A percentile compares a stretch with the other conserved stretches of the same genome.
These are phyloP conservation scores for Ophthalmotilapia sp. DNA, from an alignment of 2,113 vertebrate species.

Conservation along the genomic window DNA sequence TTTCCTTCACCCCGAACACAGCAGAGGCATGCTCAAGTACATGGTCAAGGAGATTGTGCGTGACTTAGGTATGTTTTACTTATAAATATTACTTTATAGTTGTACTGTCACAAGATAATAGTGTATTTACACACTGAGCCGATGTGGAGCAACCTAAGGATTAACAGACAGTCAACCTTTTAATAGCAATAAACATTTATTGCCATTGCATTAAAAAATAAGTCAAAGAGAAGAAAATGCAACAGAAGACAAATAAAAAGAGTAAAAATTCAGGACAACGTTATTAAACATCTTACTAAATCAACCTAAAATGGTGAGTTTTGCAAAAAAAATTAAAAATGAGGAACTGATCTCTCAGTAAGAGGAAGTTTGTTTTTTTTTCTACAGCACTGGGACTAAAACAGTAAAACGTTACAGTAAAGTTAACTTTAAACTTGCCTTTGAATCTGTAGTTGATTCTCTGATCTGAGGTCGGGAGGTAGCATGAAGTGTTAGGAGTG, in stretches of 20 bases:
- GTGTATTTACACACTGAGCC: background rate
- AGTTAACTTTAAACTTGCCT: background rate
- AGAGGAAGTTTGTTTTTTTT: background rate
- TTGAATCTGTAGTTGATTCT: background rate
- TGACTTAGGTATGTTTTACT: conserved; percentile 77
- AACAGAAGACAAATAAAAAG: background rate
- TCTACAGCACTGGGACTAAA: background rate
- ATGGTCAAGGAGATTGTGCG: conserved; percentile 95
- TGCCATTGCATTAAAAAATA: background rate
- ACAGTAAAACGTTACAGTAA: background rate
- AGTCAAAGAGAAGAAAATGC: background rate
- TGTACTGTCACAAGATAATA: background rate
- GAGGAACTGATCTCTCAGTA: background rate
- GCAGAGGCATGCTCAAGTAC: conserved; percentile 90
- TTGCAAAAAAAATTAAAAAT: background rate
- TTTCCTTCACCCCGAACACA: conserved; percentile 94
- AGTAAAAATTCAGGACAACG: background rate
- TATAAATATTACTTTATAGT: background rate
- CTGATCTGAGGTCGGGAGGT: background rate
- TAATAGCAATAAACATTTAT: background rate
- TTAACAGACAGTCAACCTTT: background rate
- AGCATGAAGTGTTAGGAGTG: background rate
- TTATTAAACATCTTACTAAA: background rate
- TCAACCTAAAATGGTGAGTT: background rate
- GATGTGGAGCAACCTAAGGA: background rate